Evolutionary conservation across 2,888 invertebrate species (phyloP), one percentile per base, ranked within the genome.

Genomic region (Choreutis nemorana): DNA sequence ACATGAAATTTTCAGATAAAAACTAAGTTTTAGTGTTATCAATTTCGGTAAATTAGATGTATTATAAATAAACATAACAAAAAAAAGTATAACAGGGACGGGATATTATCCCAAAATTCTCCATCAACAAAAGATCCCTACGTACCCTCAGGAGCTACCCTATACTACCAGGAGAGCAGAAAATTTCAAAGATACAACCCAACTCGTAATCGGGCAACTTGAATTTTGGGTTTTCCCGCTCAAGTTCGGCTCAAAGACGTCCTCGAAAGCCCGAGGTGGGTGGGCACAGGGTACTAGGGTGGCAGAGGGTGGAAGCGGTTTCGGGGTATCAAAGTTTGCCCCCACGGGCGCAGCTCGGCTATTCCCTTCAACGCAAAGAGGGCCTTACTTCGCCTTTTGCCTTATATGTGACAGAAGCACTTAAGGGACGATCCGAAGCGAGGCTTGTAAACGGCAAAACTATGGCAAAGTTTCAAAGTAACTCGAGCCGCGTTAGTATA

Each of bases 351-450:
- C 60, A 63, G 63, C 56, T 57, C 64, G 59, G 63, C 60, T 58
- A 57, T 63, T 56, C 57, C 52, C 46, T 40, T 39, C 42, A 46
- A 48, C 45, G 60, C 61, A n/a, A 58, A 64, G 64, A 58, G 62
- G 62, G 55, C 29, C 72, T 72, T 72, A 67, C 73, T 68, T 66
- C 73, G 75, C 72, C 73, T 73, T 73, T 73, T 70, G 75, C 63
- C 59, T 64, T 61, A n/a, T n/a, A n/a, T n/a, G 64, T 72, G 75
- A 72, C 75, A 66, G 65, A 55, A 64, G 70, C 75, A 77, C 77
- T 77, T 77, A 68, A 71, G 75, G 75, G 75, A 73, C 71, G 57
- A n/a, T n/a, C n/a, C n/a, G n/a, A n/a, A n/a, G n/a, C n/a, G n/a
- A n/a, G n/a, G n/a, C n/a, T n/a, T n/a, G n/a, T n/a, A n/a, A n/a